Evolutionary conservation across 2,797 vertebrate genomes (phyloP).

Genomic region (Galagoides demidoff): DNA sequence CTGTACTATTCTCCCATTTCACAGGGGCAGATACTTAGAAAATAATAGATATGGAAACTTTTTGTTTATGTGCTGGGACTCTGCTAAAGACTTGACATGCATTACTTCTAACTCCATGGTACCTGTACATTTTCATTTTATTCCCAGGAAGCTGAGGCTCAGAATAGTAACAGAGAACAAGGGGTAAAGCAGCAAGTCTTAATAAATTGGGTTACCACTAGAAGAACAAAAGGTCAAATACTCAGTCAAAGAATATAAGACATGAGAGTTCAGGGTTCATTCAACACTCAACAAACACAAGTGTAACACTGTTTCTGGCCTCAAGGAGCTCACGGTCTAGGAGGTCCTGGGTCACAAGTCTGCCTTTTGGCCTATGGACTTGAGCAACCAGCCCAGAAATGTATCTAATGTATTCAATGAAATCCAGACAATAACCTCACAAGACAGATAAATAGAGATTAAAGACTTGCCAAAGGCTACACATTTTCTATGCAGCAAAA

Average conservation of each 20-base stretch:
- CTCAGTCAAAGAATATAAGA: not conserved
- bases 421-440: not conserved
- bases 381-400: not conserved
- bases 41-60: not conserved
- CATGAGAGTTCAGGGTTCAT: not conserved
- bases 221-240: not conserved
- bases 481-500: not conserved
- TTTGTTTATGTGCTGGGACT: not conserved
- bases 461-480: not conserved
- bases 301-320: not conserved
- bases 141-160: not conserved
- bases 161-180: not conserved
- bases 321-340: not conserved
- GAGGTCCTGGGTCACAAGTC: not conserved
- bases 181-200: not conserved
- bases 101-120: not conserved
- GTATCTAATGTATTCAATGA: not conserved
- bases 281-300: not conserved
- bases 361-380: not conserved
- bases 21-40: not conserved
- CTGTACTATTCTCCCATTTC: not conserved
- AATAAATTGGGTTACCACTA: not conserved
- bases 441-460: not conserved
- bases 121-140: not conserved
- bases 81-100: not conserved